These are phyloP conservation scores for Rhamnusium bicolor DNA, from an alignment of 2,888 invertebrate genomes.

Conservation along the genomic window DNA sequence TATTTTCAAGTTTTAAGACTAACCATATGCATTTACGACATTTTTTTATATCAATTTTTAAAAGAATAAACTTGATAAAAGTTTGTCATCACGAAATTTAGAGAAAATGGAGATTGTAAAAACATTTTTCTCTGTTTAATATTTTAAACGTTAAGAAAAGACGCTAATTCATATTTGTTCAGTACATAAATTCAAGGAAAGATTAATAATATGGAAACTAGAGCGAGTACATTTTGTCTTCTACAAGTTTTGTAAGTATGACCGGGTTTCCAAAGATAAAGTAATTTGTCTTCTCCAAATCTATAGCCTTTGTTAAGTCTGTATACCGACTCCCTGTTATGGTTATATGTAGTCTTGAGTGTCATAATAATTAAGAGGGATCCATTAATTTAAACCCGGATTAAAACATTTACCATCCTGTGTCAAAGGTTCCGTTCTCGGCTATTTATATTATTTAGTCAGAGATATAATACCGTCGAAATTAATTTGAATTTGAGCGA, in stretches of 20 bases:
- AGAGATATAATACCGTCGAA: neutral
- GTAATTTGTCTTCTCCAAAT: neutral
- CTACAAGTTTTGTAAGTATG: neutral
- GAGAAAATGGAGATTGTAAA: no score
- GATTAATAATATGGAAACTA: neutral
- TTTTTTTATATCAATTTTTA: no score
- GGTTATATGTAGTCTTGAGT: constrained; percentile 6
- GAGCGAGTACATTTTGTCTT: neutral
- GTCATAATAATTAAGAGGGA: constrained; percentile 28
- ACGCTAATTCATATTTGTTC: neutral
- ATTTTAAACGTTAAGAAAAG: no score
- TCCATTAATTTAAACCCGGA: constrained; percentile 29
- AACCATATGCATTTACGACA: no score
- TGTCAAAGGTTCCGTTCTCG: constrained; percentile 28
- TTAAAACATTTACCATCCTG: constrained; percentile 37
- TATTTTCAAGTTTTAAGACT: no score
- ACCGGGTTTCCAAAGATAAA: neutral
- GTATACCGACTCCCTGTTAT: constrained; percentile 5
- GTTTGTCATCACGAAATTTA: no score
- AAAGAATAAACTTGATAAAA: no score
- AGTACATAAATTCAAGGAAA: neutral
- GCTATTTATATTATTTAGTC: constrained; percentile 40
- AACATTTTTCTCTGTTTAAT: no score
- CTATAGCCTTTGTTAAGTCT: neutral
- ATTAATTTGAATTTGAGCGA: constrained; percentile 9